phyloP scores from a whole-genome alignment of 2,113 vertebrate species.

The Syrmaticus mikado region DNA sequence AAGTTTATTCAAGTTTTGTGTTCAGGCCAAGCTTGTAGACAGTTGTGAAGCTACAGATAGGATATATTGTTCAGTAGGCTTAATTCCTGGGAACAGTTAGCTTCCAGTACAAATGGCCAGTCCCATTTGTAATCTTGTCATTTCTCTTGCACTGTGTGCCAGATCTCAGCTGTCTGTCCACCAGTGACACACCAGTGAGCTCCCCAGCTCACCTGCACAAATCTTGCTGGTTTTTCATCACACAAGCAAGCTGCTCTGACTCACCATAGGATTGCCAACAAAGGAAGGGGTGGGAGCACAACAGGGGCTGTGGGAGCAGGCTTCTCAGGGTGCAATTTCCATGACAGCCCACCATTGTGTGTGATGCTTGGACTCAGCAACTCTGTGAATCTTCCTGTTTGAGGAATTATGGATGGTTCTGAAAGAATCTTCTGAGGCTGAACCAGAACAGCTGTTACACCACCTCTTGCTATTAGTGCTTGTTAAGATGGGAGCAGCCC shows the following conservation, averaged over 20 bases:
- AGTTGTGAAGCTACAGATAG: background rate
- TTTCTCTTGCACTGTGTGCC: background rate
- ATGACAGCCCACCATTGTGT: background rate
- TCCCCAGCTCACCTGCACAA: background rate
- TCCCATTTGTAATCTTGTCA: background rate
- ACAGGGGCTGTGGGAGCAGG: background rate
- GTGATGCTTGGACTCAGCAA: rapidly evolving
- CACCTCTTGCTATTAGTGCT: rapidly evolving
- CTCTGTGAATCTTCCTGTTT: background rate
- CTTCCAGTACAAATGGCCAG: background rate
- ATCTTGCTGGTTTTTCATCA: background rate
- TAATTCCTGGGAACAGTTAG: background rate
- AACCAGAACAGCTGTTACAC: background rate
- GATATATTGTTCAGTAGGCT: background rate
- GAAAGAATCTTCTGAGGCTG: background rate
- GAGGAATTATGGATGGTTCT: background rate
- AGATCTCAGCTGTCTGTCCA: background rate
- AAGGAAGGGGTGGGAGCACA: rapidly evolving
- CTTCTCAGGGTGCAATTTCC: background rate
- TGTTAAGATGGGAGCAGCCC: background rate
- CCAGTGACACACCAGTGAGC: background rate
- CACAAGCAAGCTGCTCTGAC: background rate
- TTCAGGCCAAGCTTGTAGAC: background rate
- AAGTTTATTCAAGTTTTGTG: background rate
- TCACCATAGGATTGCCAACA: background rate